Percentiles rank a stretch among this genome's conserved stretches.
Evolutionary conservation across 2,113 vertebrate species (phyloP).

Genomic region (Perccottus glenii): DNA sequence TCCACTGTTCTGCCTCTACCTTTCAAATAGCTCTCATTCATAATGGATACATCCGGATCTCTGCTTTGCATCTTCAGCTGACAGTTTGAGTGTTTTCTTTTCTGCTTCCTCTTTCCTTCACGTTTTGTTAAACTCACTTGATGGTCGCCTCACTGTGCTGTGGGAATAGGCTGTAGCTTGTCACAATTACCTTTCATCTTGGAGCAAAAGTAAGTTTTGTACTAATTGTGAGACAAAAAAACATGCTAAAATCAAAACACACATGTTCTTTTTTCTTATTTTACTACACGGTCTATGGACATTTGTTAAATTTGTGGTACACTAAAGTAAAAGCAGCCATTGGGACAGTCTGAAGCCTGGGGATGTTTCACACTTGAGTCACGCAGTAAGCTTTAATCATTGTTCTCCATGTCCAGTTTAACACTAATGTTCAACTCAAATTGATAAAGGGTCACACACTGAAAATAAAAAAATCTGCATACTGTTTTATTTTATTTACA

Average conservation of each 20-base stretch:
- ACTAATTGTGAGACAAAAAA: conserved; percentile 10
- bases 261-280: neutral
- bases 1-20: conserved; percentile 51
- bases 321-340: no score
- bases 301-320: no score
- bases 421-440: no score
- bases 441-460: no score
- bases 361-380: no score
- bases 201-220: conserved; percentile 15
- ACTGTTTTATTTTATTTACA: no score
- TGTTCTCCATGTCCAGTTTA: no score
- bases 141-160: conserved; percentile 29
- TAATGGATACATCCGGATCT: conserved; percentile 79
- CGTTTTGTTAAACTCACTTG: conserved; percentile 10
- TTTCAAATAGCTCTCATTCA: conserved; percentile 80
- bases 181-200: conserved; percentile 17
- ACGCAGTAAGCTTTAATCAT: no score
- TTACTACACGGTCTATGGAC: neutral
- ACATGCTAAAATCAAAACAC: neutral
- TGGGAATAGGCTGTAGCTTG: conserved; percentile 5
- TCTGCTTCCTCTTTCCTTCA: conserved; percentile 25
- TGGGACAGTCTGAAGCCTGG: no score
- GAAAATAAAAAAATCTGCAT: no score
- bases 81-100: conserved; percentile 69
- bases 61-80: conserved; percentile 75